Evolutionary conservation across 2,888 invertebrate species (phyloP), one percentile per base, ranked within the genome.

Genomic region (Hypena proboscidalis): DNA sequence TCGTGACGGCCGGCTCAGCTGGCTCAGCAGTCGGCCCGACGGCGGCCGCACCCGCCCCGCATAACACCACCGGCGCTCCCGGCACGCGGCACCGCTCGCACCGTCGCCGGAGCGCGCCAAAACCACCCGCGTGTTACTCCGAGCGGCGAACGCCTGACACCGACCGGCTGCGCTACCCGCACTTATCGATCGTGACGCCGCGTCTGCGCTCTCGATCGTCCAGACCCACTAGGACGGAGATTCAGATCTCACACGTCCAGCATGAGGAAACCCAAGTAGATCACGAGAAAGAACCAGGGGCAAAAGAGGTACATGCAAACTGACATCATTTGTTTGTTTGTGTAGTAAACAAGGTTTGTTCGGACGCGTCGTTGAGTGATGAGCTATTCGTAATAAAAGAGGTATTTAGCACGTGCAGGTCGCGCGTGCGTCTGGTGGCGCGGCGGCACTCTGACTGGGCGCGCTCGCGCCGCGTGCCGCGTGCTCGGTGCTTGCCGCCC

Each of bases 201-300:
- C 89, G 87, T 82, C 77, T 83, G 84, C 89, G 90, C 86, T 71
- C 69, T 82, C 30, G 46, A 60, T 29, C 48, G 56, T 57, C 48
- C 58, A 58, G 70, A 61, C 63, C 56, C 71, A 71, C 70, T 67
- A 62, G 59, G 59, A 58, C 45, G 38, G 58, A 64, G 54, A 58
- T 66, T 47, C 62, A 61, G 63, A 64, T 67, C 72, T 91, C 77
- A 94, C 77, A 94, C 92, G 83, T 93, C 92, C 77, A 93, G 88
- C 92, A 94, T 92, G 65, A 94, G 92, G 79, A 94, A 93, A 74
- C 93, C 90, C 76, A 94, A 91, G 77, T 94, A 93, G 71, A 94
- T 86, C 71, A 94, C 92, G 77, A 94, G 91, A 77, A 93, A 88
- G 76, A 94, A 89, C 94, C 94, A 94, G 74, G 94, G 94, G 70